phyloP scores from a whole-genome alignment of 2,113 vertebrate species.

The Xiphophorus couchianus region DNA sequence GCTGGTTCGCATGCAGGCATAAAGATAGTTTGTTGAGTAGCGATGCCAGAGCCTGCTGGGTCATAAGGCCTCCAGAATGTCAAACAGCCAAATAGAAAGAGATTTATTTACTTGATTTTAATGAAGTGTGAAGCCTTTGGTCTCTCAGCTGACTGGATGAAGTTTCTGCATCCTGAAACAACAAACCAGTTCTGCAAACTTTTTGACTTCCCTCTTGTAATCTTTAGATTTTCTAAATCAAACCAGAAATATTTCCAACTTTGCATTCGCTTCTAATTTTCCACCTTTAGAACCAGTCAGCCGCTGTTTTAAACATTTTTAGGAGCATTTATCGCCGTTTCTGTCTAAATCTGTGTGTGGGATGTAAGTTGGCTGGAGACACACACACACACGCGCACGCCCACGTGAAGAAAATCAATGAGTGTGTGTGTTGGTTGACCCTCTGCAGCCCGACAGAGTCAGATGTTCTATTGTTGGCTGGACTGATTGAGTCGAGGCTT shows the following conservation, averaged over 20 bases:
- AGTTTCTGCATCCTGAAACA: conserved; percentile 52
- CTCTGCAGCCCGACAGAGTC: conserved; percentile 46
- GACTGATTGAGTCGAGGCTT: conserved; percentile 42
- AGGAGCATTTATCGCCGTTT: conserved; percentile 30
- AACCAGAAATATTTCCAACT: not conserved
- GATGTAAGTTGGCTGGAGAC: conserved; percentile 58
- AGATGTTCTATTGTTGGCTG: conserved; percentile 59
- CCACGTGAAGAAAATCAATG: conserved; percentile 59
- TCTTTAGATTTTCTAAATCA: conserved; percentile 4
- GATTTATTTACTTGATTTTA: conserved; percentile 61
- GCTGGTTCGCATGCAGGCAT: not conserved
- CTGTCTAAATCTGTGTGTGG: conserved; percentile 66
- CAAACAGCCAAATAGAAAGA: conserved; percentile 61
- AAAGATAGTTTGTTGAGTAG: conserved; percentile 16
- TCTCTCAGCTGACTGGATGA: conserved; percentile 41
- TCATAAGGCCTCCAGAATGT: conserved; percentile 44
- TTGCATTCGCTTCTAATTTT: not conserved
- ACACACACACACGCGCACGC: conserved; percentile 25
- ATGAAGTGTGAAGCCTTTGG: conserved; percentile 68
- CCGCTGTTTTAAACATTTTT: conserved; percentile 24
- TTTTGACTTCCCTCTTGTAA: not conserved
- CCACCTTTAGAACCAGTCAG: conserved; percentile 1
- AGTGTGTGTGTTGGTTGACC: conserved; percentile 21
- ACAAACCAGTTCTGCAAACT: conserved; percentile 24
- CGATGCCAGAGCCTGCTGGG: conserved; percentile 30